Conservation (phyloP, 1,140 invertebrate species). For the Zeugodacus cucurbitae region DNA sequence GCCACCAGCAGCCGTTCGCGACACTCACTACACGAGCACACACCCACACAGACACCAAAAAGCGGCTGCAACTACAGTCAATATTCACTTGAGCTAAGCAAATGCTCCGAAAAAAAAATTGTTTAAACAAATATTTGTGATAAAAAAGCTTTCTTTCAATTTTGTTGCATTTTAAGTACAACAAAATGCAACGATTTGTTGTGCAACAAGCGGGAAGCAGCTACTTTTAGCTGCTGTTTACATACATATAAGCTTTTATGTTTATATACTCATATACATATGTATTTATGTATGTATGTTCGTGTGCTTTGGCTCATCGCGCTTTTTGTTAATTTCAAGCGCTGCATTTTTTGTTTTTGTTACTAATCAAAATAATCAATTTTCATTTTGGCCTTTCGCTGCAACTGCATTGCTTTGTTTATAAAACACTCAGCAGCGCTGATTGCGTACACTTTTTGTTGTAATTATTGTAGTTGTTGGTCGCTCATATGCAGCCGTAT, state of each 20-base stretch:
- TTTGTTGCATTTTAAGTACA: neutral
- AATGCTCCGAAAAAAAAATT: neutral
- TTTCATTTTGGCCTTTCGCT: neutral
- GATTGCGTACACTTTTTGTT: neutral
- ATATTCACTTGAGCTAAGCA: neutral
- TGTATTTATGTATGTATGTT: neutral
- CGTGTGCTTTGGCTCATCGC: neutral
- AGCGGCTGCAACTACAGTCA: too few relatives aligned
- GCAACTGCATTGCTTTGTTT: neutral
- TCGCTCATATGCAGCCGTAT: neutral
- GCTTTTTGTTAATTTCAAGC: neutral
- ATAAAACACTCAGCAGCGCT: neutral
- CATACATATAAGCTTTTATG: neutral
- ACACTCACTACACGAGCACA: neutral
- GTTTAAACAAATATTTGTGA: neutral
- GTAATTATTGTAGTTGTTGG: neutral
- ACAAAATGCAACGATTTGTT: neutral
- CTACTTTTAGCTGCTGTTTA: neutral
- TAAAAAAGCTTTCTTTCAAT: neutral
- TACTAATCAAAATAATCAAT: constrained; percentile 27
- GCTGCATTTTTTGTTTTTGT: neutral
- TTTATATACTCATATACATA: too few relatives aligned
- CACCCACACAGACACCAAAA: too few relatives aligned
- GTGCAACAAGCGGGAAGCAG: neutral
- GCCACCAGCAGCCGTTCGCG: neutral